Evolutionary conservation across 2,113 vertebrate species (phyloP), one percentile per base, ranked within the genome.

Genomic region (Lasiurus cinereus): DNA sequence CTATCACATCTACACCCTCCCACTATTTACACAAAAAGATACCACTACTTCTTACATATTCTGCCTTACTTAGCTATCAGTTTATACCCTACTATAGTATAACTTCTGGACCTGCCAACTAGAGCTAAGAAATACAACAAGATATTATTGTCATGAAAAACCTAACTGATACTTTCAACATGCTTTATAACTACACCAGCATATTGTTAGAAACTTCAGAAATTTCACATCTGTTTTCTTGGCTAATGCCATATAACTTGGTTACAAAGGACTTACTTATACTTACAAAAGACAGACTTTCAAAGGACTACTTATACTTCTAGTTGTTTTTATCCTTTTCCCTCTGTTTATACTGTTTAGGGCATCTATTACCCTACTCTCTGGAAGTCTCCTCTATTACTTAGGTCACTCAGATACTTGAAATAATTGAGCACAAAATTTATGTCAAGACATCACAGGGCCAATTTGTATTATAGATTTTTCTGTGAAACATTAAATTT

Each of bases 351-450:
- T 70, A 21, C 19, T 48, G 46, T 64, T 80, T 77, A 85, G 8
- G 62, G 69, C 14, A 77, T 67, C 39, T 52, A 59, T 72, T 27
- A 50, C 6, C 24, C 18, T n/a, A 27, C 19, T 50, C 31, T 59
- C 31, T 91, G 29, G 11, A 82, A 82, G 14, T 73, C 48, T 85
- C 78, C 15, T 84, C 43, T 93, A 85, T 12, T 79, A 54, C 73
- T 73, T 21, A 48, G 33, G 19, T 3, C 31, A 48, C 46, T 73
- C 46, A 84, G 79, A 82, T 90, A 74, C 11, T 43, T 69, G 24
- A 93, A 67, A 83, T 70, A 92, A 69, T 62, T 36, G 21, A 76
- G 8, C 33, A 77, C 43, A 77, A 95, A 92, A 88, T 29, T 31
- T 43, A 43, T 46, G 62, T 77, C 62, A 88, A 46, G 22, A 56